Conservation (phyloP, 2,888 invertebrate species). For the Hermaeophaga mercurialis region DNA sequence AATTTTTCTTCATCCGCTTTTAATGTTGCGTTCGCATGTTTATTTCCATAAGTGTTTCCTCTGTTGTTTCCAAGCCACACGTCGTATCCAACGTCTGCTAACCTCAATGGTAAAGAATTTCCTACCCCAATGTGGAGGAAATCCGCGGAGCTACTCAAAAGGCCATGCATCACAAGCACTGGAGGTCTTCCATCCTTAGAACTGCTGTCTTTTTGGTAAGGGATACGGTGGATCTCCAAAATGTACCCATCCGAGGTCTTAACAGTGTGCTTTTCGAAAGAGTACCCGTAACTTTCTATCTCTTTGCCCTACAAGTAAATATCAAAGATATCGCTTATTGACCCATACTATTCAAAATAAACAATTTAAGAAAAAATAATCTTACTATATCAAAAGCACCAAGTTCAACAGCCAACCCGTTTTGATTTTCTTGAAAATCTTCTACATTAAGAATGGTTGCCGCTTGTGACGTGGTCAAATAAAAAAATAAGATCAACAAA, state of each 20-base stretch:
- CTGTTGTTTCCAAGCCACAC: conserved; percentile 57
- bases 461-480: not conserved
- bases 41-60: conserved; percentile 61
- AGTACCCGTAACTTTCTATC: conserved; percentile 67
- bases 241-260: conserved; percentile 79
- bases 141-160: conserved; percentile 37
- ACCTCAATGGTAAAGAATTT: conserved; percentile 37
- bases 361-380: too few relatives aligned
- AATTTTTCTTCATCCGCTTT: conserved; percentile 23
- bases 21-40: conserved; percentile 53
- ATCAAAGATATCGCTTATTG: too few relatives aligned
- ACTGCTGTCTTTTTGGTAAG: conserved; percentile 51
- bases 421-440: not conserved
- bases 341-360: too few relatives aligned
- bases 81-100: conserved; percentile 44
- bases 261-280: conserved; percentile 65
- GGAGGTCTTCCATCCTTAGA: conserved; percentile 25
- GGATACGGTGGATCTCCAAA: conserved; percentile 75
- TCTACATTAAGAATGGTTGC: not conserved
- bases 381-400: not conserved
- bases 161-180: conserved; percentile 38
- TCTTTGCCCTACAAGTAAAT: too few relatives aligned
- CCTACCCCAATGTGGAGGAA: conserved; percentile 39
- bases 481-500: not conserved
- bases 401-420: not conserved